These are phyloP conservation scores for Balaenoptera acutorostrata DNA, from an alignment of 2,113 vertebrate species.

Conservation along the genomic window DNA sequence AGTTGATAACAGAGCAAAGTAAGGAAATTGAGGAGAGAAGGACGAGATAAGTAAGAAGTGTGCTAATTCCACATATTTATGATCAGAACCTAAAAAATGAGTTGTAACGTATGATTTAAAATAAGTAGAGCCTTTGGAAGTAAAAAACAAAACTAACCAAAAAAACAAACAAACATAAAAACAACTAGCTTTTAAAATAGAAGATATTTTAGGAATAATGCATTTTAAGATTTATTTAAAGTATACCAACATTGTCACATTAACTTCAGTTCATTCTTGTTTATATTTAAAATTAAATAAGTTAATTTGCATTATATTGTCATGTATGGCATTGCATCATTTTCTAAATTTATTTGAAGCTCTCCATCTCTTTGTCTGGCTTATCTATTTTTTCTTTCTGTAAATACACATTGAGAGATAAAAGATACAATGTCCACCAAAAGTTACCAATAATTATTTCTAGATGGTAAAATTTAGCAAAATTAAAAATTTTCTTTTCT, in stretches of 20 bases:
- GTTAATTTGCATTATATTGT: neutral
- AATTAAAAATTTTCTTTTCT: neutral
- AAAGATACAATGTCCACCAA: neutral
- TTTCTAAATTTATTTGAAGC: neutral
- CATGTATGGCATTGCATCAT: neutral
- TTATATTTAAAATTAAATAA: neutral
- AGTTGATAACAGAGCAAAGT: neutral
- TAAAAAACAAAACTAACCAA: neutral
- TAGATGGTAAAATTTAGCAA: neutral
- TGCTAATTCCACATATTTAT: neutral
- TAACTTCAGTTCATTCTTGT: neutral
- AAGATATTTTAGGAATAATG: neutral
- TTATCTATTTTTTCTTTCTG: neutral
- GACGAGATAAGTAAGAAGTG: neutral
- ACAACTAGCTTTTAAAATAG: neutral
- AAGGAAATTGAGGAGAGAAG: neutral
- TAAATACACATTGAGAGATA: neutral
- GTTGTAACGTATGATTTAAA: neutral
- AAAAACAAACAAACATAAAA: neutral
- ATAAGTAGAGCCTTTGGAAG: neutral
- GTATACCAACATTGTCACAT: neutral
- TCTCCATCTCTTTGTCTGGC: neutral
- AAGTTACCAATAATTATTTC: neutral
- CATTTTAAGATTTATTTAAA: neutral
- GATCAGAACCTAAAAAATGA: neutral